Evolutionary conservation across 2,113 vertebrate genomes (phyloP).

Genomic region (Hypomesus transpacificus): DNA sequence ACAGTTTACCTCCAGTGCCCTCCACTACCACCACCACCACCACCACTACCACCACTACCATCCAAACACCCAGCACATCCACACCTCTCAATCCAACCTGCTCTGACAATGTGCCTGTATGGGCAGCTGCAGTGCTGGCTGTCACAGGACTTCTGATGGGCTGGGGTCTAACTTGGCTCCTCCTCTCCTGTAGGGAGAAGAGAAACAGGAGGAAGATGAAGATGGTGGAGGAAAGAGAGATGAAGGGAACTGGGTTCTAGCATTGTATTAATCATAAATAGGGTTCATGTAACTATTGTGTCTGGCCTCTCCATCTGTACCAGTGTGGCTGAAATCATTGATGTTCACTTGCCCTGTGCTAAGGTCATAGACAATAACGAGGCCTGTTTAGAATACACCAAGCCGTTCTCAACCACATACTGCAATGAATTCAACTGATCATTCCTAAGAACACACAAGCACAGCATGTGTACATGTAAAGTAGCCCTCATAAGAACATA

Average conservation of each 20-base stretch:
- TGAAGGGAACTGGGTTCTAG: conserved; percentile 52
- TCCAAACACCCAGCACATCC: conserved; percentile 5
- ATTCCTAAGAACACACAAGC: background rate
- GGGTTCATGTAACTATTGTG: background rate
- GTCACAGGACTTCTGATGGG: conserved; percentile 67
- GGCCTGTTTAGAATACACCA: background rate
- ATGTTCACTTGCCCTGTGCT: too few species aligned
- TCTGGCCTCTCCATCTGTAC: too few species aligned
- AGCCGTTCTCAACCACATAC: too few species aligned
- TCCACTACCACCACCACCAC: background rate
- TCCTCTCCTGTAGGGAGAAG: conserved; percentile 55
- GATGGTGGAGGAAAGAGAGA: conserved; percentile 21
- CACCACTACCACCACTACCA: conserved; percentile 4
- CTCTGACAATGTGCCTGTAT: conserved; percentile 53
- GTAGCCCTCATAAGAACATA: background rate
- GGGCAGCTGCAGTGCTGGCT: conserved; percentile 73
- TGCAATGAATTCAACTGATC: too few species aligned
- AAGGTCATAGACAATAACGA: background rate
- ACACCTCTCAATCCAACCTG: conserved; percentile 17
- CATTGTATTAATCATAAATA: background rate
- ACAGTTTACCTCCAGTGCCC: conserved; percentile 60
- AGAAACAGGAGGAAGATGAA: conserved; percentile 29
- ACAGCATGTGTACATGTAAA: background rate
- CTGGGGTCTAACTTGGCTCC: conserved; percentile 51
- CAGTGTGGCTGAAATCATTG: too few species aligned